Base-by-base conservation (phyloP, 92 coral and sea anemone genomes). In the Montipora capitata region DNA sequence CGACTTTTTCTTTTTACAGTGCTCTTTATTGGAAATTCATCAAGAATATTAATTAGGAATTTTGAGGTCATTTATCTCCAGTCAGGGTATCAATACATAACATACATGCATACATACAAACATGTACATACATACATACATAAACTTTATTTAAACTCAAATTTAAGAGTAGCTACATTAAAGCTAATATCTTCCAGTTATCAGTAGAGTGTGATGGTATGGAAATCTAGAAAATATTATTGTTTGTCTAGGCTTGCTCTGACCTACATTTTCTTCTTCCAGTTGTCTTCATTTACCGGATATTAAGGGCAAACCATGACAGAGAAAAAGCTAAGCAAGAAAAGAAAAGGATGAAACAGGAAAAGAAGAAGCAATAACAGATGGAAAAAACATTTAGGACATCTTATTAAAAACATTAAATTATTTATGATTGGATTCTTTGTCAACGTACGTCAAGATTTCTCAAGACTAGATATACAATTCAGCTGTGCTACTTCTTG, bases 301-400 rank as follows among this genome's bases (percentile, higher is more conserved):
- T 97, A 40, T 86, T 97, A 77, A 97, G 95, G 94, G 88, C 94
- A 74, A 96, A 97, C 85, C 91, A 94, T 72, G 96, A 95, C 64
- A 94, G 98, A 68, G 93, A 85, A 69, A 90, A 85, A 87, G 94
- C 96, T 85, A 95, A 94, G 58, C 86, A 87, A 65, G 99, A 97
- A 57, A 97, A 97, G 84, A 93, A 89, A 67, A 94, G 91, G 71
- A 52, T 85, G 92, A 97, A 97, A 66, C 96, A 93, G 81, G 99
- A 97, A 65, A 96, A 95, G 87, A 95, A 95, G 88, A 94, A 95
- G 82, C 96, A 96, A 91, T 95, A 38, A 92, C 75, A 51, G 52
- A 71, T 41, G 15, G 4, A n/a, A 15, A 10, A 17, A 0, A 51
- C 40, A 48, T 48, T 48, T 79, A 79, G 85, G 77, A 81, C 10